Conservation (phyloP, 92 coral and sea anemone genomes). For the Ricordea florida region DNA sequence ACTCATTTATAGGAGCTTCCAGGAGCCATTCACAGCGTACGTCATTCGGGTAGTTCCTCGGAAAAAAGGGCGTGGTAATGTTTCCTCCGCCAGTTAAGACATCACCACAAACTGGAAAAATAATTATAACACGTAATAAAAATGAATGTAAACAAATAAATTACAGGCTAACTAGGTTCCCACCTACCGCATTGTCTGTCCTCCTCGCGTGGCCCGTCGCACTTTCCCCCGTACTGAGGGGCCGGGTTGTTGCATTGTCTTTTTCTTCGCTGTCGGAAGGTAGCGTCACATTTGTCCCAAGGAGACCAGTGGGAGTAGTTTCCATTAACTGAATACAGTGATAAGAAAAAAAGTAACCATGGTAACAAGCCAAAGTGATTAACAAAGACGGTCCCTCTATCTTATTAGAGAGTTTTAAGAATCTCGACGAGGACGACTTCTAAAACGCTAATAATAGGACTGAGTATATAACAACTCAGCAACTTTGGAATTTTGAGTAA, state of each 20-base stretch:
- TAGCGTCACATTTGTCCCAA: slow-evolving; percentile 60
- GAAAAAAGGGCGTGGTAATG: slow-evolving; percentile 71
- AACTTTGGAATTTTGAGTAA: neutral
- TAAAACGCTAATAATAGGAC: no score
- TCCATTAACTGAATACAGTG: slow-evolving; percentile 66
- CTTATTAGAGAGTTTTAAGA: no score
- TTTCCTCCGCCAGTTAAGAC: slow-evolving; percentile 22
- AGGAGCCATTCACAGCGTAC: slow-evolving; percentile 72
- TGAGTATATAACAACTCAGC: neutral
- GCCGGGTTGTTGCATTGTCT: slow-evolving; percentile 72
- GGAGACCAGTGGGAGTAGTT: slow-evolving; percentile 37
- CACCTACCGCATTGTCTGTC: slow-evolving; percentile 66
- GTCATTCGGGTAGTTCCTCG: slow-evolving; percentile 34
- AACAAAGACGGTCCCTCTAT: no score
- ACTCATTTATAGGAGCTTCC: slow-evolving; percentile 69
- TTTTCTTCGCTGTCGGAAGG: slow-evolving; percentile 26
- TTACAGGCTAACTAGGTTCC: neutral
- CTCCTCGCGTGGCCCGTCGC: slow-evolving; percentile 60
- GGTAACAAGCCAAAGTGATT: neutral
- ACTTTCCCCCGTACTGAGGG: slow-evolving; percentile 52
- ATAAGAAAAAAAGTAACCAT: neutral
- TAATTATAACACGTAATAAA: neutral
- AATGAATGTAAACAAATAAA: neutral
- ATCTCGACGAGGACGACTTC: no score
- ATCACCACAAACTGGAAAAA: slow-evolving; percentile 45